Base-by-base conservation (phyloP, 2,888 invertebrate genomes). In the Allacma fusca region DNA sequence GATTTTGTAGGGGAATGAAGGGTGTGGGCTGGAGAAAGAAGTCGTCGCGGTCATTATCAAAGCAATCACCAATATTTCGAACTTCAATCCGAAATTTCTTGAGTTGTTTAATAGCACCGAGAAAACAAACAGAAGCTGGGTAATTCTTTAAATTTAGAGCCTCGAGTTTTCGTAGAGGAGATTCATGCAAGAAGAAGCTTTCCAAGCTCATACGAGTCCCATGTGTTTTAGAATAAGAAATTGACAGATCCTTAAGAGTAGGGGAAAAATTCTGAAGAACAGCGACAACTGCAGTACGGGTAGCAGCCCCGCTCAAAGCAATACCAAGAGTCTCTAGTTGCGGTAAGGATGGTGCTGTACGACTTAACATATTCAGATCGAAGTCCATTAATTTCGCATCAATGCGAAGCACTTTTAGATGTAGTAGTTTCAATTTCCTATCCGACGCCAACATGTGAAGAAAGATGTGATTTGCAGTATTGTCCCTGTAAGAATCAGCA, bases 401-500 rank as follows among this genome's bases (percentile, higher is more conserved):
- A 62, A 72, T 72, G 5, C 59, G 24, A 1, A 72, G 50, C 34
- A n/a, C 24, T 16, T 69, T 69, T 23, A 71, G 21, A 16, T 21
- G 21, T 26, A 69, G 29, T 4, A 69, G 34, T 21, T 57, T 29
- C 7, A 72, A 19, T n/a, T 72, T 50, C 34, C 59, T 28, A 59
- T 72, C 72, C 16, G 72, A 26, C 1, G 72, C 59, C 4, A 72
- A 29, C n/a, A 72, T 34, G n/a, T 72, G 72, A 16, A 72, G 24
- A n/a, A 71, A 57, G 4, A 71, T 71, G 29, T 71, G 71, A 57
- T 71, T 71, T 4, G 71, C 72, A 21, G 72, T 72, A 23, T 72
- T 50, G 21, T 72, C 72, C 12, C 72, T 28, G 34, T 59, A 72
- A 13, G 59, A 59, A 21, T 72, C 72, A 0, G 50, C 72, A 1